phyloP scores from a whole-genome alignment of 2,888 invertebrate genomes.

The Pycnomerus fuliginosus region DNA sequence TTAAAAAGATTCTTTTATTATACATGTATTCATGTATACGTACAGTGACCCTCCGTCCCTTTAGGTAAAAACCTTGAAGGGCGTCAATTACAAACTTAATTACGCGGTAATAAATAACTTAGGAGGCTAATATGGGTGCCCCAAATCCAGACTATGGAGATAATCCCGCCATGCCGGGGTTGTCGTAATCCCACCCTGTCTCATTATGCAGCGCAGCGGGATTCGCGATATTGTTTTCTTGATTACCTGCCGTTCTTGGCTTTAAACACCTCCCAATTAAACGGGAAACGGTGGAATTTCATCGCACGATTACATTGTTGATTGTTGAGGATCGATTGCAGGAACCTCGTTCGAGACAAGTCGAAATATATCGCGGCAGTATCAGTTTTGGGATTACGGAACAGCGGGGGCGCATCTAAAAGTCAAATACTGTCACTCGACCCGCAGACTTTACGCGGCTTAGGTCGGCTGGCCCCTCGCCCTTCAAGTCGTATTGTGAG shows the following conservation, averaged over 20 bases:
- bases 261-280: too few species aligned
- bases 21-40: too few species aligned
- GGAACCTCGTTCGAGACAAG: too few species aligned
- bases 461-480: constrained; percentile 34
- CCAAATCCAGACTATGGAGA: constrained; percentile 43
- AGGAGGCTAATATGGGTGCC: constrained; percentile 38
- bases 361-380: background rate
- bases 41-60: too few species aligned
- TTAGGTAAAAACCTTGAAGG: too few species aligned
- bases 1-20: too few species aligned
- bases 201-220: constrained; percentile 52
- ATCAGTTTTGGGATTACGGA: constrained; percentile 39
- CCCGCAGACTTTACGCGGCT: constrained; percentile 41
- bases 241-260: too few species aligned
- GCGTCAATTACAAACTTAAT: constrained; percentile 38
- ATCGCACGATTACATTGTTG: too few species aligned
- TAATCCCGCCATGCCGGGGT: constrained; percentile 41
- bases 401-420: constrained; percentile 52
- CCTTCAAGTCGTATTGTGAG: constrained; percentile 26
- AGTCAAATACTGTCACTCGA: constrained; percentile 54
- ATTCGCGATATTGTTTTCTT: constrained; percentile 55
- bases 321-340: too few species aligned
- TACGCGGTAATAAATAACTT: constrained; percentile 43
- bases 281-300: too few species aligned
- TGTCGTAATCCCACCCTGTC: constrained; percentile 44